phyloP scores from a whole-genome alignment of 2,888 invertebrate species.

The Elysia crispata region DNA sequence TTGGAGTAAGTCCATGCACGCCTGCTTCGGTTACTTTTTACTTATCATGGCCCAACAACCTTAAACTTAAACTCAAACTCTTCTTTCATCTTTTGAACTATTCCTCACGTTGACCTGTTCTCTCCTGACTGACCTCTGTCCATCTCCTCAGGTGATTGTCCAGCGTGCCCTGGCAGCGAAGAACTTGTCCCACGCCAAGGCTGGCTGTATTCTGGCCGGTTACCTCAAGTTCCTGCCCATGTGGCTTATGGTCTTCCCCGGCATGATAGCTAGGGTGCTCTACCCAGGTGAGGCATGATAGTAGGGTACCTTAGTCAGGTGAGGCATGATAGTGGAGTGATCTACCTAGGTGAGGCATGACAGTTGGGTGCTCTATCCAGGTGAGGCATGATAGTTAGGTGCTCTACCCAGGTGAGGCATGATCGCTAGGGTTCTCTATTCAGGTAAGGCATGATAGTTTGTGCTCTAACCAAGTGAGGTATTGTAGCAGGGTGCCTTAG shows the following conservation, averaged over 20 bases:
- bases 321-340: background rate
- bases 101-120: too few relatives aligned
- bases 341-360: constrained; percentile 75
- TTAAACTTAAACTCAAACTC: too few relatives aligned
- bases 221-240: constrained; percentile 79
- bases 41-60: too few relatives aligned
- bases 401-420: background rate
- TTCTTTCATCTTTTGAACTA: too few relatives aligned
- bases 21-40: too few relatives aligned
- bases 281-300: constrained; percentile 73
- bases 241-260: constrained; percentile 78
- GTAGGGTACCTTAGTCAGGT: background rate
- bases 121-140: background rate
- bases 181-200: constrained; percentile 79
- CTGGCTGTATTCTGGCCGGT: constrained; percentile 78
- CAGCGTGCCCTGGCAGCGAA: constrained; percentile 80
- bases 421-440: constrained; percentile 76
- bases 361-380: constrained; percentile 78
- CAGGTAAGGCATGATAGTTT: constrained; percentile 66
- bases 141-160: constrained; percentile 78
- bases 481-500: constrained; percentile 79
- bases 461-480: constrained; percentile 60
- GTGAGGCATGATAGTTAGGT: constrained; percentile 60
- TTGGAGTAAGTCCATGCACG: too few relatives aligned
- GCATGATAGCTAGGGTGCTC: constrained; percentile 79